Evolutionary conservation across 2,113 vertebrate species (phyloP).

Genomic region (Grallaria varia): DNA sequence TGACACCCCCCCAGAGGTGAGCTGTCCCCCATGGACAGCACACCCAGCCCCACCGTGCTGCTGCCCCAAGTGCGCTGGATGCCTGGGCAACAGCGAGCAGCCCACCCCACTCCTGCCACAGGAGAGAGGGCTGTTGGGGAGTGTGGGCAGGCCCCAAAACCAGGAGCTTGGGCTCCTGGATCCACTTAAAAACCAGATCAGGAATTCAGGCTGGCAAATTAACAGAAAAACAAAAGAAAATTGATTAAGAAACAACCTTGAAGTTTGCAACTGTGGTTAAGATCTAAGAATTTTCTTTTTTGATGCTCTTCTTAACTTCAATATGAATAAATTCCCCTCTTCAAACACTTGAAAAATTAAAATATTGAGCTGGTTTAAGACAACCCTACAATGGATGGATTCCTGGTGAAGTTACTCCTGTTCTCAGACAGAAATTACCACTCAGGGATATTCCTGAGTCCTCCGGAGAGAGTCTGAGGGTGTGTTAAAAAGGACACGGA

Average conservation of each 20-base stretch:
- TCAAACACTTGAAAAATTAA: background rate
- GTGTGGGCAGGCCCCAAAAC: background rate
- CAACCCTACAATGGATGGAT: background rate
- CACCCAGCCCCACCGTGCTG: background rate
- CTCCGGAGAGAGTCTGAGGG: background rate
- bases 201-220: background rate
- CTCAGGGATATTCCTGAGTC: background rate
- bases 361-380: background rate
- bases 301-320: background rate
- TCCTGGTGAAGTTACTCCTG: background rate
- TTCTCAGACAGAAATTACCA: background rate
- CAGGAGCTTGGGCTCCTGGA: background rate
- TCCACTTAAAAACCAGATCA: background rate
- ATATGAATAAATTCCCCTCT: background rate
- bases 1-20: background rate
- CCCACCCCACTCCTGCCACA: background rate
- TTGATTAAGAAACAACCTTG: background rate
- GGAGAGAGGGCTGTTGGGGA: accelerated
- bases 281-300: background rate
- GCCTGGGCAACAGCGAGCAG: background rate
- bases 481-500: background rate
- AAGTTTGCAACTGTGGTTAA: background rate
- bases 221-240: background rate
- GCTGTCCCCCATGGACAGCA: background rate
- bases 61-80: background rate